Evolutionary conservation across 2,113 vertebrate genomes (phyloP).

Genomic region (Mionectes macconnelli): DNA sequence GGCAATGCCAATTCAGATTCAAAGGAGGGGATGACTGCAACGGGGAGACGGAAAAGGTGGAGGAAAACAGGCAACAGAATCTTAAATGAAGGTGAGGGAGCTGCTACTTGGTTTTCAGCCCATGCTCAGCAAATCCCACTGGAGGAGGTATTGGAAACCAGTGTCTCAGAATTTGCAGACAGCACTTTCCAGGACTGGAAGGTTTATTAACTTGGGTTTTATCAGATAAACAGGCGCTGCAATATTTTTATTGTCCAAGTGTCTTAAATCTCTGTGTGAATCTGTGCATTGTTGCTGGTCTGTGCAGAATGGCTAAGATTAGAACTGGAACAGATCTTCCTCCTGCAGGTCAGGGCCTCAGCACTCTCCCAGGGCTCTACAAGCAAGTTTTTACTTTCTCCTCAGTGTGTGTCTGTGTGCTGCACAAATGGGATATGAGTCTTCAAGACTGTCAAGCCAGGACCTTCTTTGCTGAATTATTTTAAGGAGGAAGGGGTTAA

Average conservation of each 20-base stretch:
- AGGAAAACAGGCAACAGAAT: background rate
- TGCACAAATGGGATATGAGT: background rate
- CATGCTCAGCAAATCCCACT: background rate
- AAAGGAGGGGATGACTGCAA: background rate
- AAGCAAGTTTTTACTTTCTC: background rate
- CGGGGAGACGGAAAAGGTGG: background rate
- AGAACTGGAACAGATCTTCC: background rate
- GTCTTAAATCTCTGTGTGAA: background rate
- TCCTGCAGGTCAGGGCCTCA: background rate
- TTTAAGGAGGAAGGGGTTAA: background rate
- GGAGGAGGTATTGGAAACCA: background rate
- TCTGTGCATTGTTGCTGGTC: background rate
- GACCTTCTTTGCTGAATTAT: background rate
- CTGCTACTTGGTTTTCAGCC: background rate
- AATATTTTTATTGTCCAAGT: background rate
- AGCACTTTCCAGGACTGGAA: background rate
- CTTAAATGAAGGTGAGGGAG: background rate
- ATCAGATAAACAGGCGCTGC: background rate
- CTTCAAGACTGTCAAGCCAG: background rate
- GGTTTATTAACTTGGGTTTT: background rate
- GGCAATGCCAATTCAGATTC: background rate
- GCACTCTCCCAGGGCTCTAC: background rate
- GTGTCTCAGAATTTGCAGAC: background rate
- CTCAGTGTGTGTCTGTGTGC: background rate
- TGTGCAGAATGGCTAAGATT: background rate